Evolutionary conservation across 1,140 invertebrate genomes (phyloP), one percentile per base, ranked within the genome.

Genomic region (Plectrocnemia conspersa): DNA sequence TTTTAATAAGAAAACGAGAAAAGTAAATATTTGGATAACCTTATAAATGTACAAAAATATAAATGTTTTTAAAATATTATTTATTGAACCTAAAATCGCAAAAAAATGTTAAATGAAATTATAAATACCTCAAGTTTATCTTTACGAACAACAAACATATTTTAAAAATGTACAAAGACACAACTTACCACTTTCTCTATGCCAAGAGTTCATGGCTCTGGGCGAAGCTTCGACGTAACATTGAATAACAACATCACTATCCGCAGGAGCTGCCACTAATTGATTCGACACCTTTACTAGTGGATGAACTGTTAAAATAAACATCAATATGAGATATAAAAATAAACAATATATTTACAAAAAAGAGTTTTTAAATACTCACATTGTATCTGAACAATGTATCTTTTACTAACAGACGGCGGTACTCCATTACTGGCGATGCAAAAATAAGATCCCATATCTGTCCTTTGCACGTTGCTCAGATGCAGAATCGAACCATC

Each of bases 201-300:
- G 56, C 60, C 60, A 62, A 7, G 60, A 62, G 38, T 62, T 62
- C 60, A 62, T 62, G 19, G 60, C 60, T 33, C 22, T 59, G 3
- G 89, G 89, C 42, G 84, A 90, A 1, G 89, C 88, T 73, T 91
- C 88, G 1, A 89, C 84, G 54, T 82, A 80, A 64, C 89, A 91
- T 63, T 90, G 83, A 3, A 92, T 73, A 4, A 82, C 76, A 1
- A 90, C 87, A 53, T 89, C 80, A 58, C 81, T 83, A 44, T 83
- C 84, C 5, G 83, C 68, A 2, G 86, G 85, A 0, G 88, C 87
- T 4, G 82, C 85, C 5, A 92, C 80, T 19, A 91, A 68, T 2
- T 62, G 60, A 38, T 62, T 62, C 18, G 60, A 62, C 24, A 62
- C 56, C 40, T 59, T 62, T 47, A 62, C 56, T 22, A 58, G 36